Percentiles rank a stretch among this genome's conserved stretches.
Conservation (phyloP, 2,797 vertebrate species). For the Lacerta bilineata region DNA sequence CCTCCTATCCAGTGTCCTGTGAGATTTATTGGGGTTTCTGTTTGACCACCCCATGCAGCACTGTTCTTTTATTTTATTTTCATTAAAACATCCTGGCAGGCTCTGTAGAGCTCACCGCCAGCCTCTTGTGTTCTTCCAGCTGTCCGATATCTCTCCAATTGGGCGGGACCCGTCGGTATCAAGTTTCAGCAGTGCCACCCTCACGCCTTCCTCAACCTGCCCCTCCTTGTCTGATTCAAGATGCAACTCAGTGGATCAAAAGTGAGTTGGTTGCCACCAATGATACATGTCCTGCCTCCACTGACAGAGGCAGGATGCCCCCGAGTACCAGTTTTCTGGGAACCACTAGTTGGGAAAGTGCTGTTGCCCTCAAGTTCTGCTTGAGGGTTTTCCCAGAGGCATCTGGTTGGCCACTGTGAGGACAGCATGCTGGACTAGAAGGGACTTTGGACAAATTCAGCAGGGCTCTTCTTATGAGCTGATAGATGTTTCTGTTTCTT, state of each 20-base stretch:
- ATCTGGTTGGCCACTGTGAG: too few species aligned
- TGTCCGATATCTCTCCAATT: conserved; percentile 93
- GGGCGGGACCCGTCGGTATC: conserved; percentile 93
- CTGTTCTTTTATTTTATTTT: too few species aligned
- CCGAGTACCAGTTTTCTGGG: too few species aligned
- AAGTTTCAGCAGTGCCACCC: conserved; percentile 97
- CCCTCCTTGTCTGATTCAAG: conserved; percentile 94
- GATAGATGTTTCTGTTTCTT: not conserved
- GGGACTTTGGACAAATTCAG: too few species aligned
- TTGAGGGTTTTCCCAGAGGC: too few species aligned
- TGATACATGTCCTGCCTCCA: too few species aligned
- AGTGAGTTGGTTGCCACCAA: conserved; percentile 80
- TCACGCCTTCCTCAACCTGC: conserved; percentile 98
- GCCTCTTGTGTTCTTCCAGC: conserved; percentile 70
- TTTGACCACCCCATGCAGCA: fast-evolving
- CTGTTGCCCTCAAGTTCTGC: too few species aligned
- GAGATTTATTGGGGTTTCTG: not conserved
- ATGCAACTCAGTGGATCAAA: conserved; percentile 92
- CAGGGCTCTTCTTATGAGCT: too few species aligned
- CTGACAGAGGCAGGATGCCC: too few species aligned
- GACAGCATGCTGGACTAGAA: too few species aligned
- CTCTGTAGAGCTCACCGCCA: not conserved
- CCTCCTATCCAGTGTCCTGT: too few species aligned
- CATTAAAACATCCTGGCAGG: not conserved
- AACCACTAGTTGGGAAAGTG: too few species aligned